A percentile compares a stretch with the other conserved stretches of the same genome.
These are phyloP conservation scores for Hypselothyrea guttata DNA, from an alignment of 2,888 invertebrate species.

Conservation along the genomic window DNA sequence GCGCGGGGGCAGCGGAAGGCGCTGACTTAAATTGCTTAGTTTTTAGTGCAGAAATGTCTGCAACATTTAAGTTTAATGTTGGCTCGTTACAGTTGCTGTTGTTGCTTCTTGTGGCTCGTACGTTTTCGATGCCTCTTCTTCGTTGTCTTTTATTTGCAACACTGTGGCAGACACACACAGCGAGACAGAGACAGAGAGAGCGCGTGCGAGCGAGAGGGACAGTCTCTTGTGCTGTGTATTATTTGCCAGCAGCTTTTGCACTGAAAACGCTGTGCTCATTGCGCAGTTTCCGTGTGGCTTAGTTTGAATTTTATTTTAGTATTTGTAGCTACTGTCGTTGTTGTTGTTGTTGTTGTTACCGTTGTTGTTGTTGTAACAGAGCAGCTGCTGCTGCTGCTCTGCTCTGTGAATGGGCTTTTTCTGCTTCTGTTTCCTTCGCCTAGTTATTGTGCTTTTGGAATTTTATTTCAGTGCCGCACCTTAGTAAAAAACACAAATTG, in stretches of 20 bases:
- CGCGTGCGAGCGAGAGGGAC: conserved; percentile 13
- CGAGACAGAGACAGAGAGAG: not conserved
- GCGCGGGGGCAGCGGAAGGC: conserved; percentile 17
- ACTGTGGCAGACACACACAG: no score
- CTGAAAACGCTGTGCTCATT: conserved; percentile 59
- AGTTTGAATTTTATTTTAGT: conserved; percentile 55
- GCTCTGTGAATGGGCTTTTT: conserved; percentile 9
- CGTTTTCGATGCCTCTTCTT: conserved; percentile 16
- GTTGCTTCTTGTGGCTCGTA: conserved; percentile 48
- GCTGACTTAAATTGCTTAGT: conserved; percentile 69
- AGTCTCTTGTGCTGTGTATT: conserved; percentile 51
- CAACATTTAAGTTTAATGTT: conserved; percentile 69
- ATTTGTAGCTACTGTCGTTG: conserved; percentile 10
- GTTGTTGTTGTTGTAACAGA: conserved; percentile 18
- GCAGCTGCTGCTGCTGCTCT: conserved; percentile 11
- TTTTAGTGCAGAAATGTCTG: conserved; percentile 77
- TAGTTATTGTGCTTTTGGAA: conserved; percentile 24
- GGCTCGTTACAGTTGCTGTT: conserved; percentile 51
- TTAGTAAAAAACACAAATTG: conserved; percentile 15
- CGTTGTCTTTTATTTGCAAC: conserved; percentile 23
- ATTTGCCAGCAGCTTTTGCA: conserved; percentile 46
- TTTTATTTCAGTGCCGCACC: conserved; percentile 49
- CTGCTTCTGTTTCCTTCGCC: conserved; percentile 1
- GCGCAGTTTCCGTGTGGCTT: conserved; percentile 72
- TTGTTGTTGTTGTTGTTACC: conserved; percentile 16